Evolutionary conservation across 2,888 invertebrate species (phyloP), one percentile per base, ranked within the genome.

Genomic region (Leucophenga maculata): DNA sequence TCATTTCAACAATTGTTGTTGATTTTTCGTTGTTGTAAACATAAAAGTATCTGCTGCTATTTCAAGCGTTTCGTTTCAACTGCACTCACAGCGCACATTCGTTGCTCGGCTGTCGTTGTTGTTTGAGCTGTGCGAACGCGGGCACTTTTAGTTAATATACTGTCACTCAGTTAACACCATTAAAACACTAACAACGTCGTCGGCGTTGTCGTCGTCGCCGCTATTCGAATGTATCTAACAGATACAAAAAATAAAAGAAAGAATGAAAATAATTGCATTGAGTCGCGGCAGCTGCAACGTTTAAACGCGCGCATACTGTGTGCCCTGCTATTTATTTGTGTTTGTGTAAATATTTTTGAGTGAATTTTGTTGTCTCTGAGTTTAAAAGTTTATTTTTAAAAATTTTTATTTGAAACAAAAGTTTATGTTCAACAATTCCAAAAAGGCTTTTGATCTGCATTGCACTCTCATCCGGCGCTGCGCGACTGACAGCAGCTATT

Each of bases 41-140:
- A 54, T 11, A 39, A 39, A 39, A 39, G 39, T 39, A 39, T 39
- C 39, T 39, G 39, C 39, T 6, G 32, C 18, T 6, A 60, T 44
- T 48, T 50, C 68, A 64, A 39, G 44, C 13, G 8, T 55, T 71
- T 60, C 13, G 8, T 55, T 71, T 60, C 62, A 68, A 68, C 52
- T 18, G 69, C 46, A 69, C 69, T 72, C 72, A 59, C 62, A 57
- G 57, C 57, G 57, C 20, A 57, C 80, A 83, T 82, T 83, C 77
- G 77, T 74, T 75, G 78, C 78, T 79, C 83, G 83, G 79, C 83
- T 79, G 79, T 80, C 78, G 79, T 77, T 81, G 82, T 80, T 76
- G 82, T 77, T 76, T 71, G 79, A 72, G 73, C 74, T 26, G 26
- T 78, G 79, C 60, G 69, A 73, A 70, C 73, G 75, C 74, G 22